A percentile compares a stretch with the other conserved stretches of the same genome.
Conservation (phyloP, 2,888 invertebrate species). For the Dasysyrphus tricinctus region DNA sequence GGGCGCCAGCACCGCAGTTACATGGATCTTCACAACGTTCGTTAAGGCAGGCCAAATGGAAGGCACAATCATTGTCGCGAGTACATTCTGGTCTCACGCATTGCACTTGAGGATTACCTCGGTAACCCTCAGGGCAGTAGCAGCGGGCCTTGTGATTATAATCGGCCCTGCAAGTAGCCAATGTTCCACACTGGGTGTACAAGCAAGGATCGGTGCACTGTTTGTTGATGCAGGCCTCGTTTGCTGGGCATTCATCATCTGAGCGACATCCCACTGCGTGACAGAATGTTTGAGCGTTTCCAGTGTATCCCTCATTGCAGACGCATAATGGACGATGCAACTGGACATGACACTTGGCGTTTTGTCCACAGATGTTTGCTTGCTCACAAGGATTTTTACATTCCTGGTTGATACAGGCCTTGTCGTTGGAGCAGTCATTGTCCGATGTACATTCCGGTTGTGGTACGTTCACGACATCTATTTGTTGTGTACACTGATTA, state of each 20-base stretch:
- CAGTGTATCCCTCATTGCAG: conserved; percentile 91
- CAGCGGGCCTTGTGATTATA: conserved; percentile 91
- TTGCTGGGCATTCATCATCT: conserved; percentile 92
- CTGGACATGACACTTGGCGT: conserved; percentile 91
- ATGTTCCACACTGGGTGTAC: conserved; percentile 91
- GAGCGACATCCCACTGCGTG: conserved; percentile 92
- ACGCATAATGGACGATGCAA: conserved; percentile 92
- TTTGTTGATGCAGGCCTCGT: conserved; percentile 92
- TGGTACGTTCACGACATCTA: conserved; percentile 84
- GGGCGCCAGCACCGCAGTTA: conserved; percentile 90
- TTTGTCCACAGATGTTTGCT: conserved; percentile 88
- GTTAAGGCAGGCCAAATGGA: conserved; percentile 90
- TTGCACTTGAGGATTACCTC: conserved; percentile 91
- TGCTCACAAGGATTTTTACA: conserved; percentile 91
- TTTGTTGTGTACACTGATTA: conserved; percentile 87
- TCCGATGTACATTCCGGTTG: conserved; percentile 91
- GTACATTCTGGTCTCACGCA: conserved; percentile 92
- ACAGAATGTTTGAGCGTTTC: conserved; percentile 91
- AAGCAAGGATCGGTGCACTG: conserved; percentile 92
- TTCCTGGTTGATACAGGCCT: conserved; percentile 90
- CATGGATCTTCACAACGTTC: conserved; percentile 93
- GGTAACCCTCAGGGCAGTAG: conserved; percentile 89
- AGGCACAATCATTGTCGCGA: conserved; percentile 90
- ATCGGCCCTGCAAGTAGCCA: conserved; percentile 91
- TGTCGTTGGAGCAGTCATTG: conserved; percentile 91